Conservation (phyloP, 2,797 vertebrate species). For the Helarctos malayanus region DNA sequence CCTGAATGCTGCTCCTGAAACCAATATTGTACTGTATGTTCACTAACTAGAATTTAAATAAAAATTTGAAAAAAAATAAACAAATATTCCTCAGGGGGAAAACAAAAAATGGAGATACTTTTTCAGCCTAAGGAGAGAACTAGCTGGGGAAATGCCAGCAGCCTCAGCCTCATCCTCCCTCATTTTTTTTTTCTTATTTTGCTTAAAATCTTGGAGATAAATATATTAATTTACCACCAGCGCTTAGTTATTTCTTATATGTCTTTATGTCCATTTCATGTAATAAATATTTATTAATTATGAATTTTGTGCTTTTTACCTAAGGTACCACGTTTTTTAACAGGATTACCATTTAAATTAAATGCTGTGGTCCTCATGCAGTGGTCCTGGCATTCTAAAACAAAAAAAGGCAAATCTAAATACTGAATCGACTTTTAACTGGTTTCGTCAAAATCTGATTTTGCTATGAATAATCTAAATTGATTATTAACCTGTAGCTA, state of each 20-base stretch:
- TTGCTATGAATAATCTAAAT: not conserved
- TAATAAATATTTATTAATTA: not conserved
- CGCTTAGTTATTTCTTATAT: not conserved
- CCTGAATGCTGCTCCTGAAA: not conserved
- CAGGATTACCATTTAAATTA: not conserved
- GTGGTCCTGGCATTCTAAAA: not conserved
- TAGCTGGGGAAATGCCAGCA: not conserved
- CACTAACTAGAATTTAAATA: not conserved
- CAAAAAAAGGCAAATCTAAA: not conserved
- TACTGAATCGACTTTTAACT: not conserved
- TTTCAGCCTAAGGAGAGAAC: not conserved
- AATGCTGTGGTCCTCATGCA: not conserved
- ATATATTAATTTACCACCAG: not conserved
- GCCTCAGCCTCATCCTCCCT: not conserved
- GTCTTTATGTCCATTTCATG: not conserved
- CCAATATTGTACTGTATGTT: not conserved
- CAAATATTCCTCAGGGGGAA: not conserved
- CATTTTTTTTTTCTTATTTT: not conserved
- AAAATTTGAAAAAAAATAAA: not conserved
- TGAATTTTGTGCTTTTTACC: not conserved
- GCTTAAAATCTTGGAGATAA: slow-evolving; percentile 7
- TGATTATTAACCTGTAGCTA: not conserved
- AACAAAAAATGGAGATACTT: not conserved
- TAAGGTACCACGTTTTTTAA: not conserved
- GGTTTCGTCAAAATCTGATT: not conserved